Conservation (phyloP, 2,888 invertebrate genomes). For the Thera obeliscata region DNA sequence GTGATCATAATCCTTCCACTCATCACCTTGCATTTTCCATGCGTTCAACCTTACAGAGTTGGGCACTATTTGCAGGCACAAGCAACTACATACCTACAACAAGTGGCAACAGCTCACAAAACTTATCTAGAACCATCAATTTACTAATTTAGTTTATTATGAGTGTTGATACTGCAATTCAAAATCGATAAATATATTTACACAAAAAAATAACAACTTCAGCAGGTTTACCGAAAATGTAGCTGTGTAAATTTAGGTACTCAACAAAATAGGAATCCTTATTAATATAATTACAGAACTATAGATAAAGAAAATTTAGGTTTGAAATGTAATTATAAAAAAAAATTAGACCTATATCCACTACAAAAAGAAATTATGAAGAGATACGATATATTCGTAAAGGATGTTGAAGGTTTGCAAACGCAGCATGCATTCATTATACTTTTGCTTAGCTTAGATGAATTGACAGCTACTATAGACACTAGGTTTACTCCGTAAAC, state of each 20-base stretch:
- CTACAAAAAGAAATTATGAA: not conserved
- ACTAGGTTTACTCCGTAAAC: too few species aligned
- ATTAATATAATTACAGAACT: conserved; percentile 1
- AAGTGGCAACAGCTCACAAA: conserved; percentile 60
- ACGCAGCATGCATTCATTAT: too few species aligned
- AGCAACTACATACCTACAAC: conserved; percentile 50
- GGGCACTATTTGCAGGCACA: conserved; percentile 74
- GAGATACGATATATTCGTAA: not conserved
- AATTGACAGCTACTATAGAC: too few species aligned
- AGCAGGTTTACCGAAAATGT: conserved; percentile 36
- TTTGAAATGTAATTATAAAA: not conserved
- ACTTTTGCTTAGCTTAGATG: too few species aligned
- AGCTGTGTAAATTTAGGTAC: not conserved
- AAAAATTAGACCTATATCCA: not conserved
- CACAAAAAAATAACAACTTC: conserved; percentile 24
- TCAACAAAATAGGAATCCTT: conserved; percentile 1
- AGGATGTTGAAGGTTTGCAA: not conserved
- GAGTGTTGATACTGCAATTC: conserved; percentile 7
- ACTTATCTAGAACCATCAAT: conserved; percentile 13
- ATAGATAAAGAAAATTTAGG: not conserved
- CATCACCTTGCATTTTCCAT: conserved; percentile 78
- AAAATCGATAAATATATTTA: conserved; percentile 28
- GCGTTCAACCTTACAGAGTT: conserved; percentile 77
- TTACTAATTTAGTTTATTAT: conserved; percentile 8
- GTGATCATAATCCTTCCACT: conserved; percentile 70